Evolutionary conservation across 2,888 invertebrate species (phyloP).

Genomic region (Dione vanillae): DNA sequence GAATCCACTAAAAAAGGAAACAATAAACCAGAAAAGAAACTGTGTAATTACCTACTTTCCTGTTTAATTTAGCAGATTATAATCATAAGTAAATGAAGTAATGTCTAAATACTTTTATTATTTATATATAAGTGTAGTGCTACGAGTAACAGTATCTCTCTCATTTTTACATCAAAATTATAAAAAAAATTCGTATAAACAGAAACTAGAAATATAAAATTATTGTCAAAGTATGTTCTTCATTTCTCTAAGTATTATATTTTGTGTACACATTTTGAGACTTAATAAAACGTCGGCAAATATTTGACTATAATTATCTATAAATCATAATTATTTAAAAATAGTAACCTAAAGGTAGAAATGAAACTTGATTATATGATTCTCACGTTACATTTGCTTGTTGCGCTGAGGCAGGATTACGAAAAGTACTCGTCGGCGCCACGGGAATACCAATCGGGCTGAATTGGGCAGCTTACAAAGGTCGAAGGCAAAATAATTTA

Average conservation of each 20-base stretch:
- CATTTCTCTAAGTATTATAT: not conserved
- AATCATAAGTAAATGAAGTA: constrained; percentile 38
- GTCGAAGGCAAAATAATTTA: constrained; percentile 82
- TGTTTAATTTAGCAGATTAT: constrained; percentile 45
- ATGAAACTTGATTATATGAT: constrained; percentile 52
- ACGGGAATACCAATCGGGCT: constrained; percentile 80
- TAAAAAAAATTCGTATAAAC: not conserved
- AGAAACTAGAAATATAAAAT: not conserved
- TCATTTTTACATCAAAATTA: not conserved
- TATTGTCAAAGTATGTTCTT: not conserved
- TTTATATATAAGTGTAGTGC: not conserved
- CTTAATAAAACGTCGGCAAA: not conserved
- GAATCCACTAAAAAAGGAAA: constrained; percentile 60
- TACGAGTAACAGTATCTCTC: not conserved
- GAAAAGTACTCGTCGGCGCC: constrained; percentile 72
- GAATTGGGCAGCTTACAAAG: constrained; percentile 80
- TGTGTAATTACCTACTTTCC: constrained; percentile 47
- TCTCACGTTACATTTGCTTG: constrained; percentile 62
- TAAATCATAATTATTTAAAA: not conserved
- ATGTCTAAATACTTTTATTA: constrained; percentile 16
- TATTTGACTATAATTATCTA: not conserved
- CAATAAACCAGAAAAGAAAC: constrained; percentile 58
- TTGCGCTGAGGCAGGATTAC: constrained; percentile 72
- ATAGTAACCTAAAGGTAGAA: not conserved
- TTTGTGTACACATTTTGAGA: not conserved